phyloP scores from a whole-genome alignment of 2,888 invertebrate species.

The Megamerina dolium region DNA sequence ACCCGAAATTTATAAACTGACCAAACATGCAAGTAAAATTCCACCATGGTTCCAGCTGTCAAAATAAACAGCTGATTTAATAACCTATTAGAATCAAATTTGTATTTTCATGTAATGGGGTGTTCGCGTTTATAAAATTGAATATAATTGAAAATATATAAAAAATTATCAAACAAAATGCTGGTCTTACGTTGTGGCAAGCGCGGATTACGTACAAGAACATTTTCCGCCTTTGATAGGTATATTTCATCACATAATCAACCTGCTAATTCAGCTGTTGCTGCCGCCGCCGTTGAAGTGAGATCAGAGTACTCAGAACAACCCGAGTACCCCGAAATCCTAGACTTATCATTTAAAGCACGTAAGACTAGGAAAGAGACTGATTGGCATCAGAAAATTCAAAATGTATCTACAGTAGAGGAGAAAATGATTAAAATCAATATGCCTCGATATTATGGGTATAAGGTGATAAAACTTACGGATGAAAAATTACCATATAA shows the following conservation, averaged over 20 bases:
- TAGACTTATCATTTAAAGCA: slow-evolving; percentile 55
- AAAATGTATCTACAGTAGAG: slow-evolving; percentile 65
- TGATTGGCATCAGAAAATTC: slow-evolving; percentile 56
- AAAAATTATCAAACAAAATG: too few species aligned
- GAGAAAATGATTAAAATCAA: slow-evolving; percentile 79
- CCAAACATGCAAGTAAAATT: too few species aligned
- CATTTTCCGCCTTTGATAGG: slow-evolving; percentile 3
- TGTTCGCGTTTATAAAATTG: too few species aligned
- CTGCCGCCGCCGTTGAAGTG: not conserved
- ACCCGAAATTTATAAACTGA: too few species aligned
- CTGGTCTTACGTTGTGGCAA: slow-evolving; percentile 19
- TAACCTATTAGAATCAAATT: too few species aligned
- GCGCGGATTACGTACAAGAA: not conserved
- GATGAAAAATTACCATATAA: slow-evolving; percentile 62
- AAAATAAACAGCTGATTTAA: too few species aligned
- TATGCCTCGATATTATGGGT: slow-evolving; percentile 78
- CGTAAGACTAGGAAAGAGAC: slow-evolving; percentile 51
- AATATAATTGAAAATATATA: too few species aligned
- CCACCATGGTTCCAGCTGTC: too few species aligned
- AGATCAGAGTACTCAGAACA: slow-evolving; percentile 27
- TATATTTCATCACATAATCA: not conserved
- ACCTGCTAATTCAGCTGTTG: slow-evolving; percentile 2
- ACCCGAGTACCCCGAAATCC: slow-evolving; percentile 38
- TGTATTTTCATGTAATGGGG: too few species aligned
- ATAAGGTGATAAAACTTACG: slow-evolving; percentile 57